Conservation (phyloP, 2,113 vertebrate genomes). For the Xiphophorus maculatus region DNA sequence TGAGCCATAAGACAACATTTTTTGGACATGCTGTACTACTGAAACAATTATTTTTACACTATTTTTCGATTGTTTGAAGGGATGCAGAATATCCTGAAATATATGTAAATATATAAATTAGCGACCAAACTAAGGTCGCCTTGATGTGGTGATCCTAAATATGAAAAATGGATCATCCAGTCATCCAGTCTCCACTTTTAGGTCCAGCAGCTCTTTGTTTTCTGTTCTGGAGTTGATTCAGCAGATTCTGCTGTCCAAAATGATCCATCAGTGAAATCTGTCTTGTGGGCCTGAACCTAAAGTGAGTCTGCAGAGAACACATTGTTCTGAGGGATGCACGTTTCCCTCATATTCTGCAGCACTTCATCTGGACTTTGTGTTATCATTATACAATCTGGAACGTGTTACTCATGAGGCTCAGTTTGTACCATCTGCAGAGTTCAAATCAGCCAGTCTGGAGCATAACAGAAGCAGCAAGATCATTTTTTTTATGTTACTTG, state of each 20-base stretch:
- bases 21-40: too few relatives aligned
- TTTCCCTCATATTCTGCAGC: conserved; percentile 39
- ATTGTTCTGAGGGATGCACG: conserved; percentile 44
- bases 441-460: conserved; percentile 44
- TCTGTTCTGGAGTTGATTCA: conserved; percentile 4
- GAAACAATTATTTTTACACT: too few relatives aligned
- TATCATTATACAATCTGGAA: conserved; percentile 64
- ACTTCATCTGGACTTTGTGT: conserved; percentile 51
- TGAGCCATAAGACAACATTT: too few relatives aligned
- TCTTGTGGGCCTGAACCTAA: conserved; percentile 20
- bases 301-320: conserved; percentile 33
- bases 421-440: conserved; percentile 52
- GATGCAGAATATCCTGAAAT: too few relatives aligned
- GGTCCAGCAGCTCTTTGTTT: neutral
- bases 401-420: conserved; percentile 31
- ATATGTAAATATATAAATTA: too few relatives aligned
- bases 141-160: too few relatives aligned
- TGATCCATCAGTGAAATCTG: neutral
- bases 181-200: neutral
- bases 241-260: conserved; percentile 3
- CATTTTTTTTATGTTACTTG: neutral
- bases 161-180: too few relatives aligned
- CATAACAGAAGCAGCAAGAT: conserved; percentile 12
- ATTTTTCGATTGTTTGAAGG: too few relatives aligned
- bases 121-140: too few relatives aligned